Evolutionary conservation across 2,797 vertebrate genomes (phyloP).

Genomic region (Esox lucius): DNA sequence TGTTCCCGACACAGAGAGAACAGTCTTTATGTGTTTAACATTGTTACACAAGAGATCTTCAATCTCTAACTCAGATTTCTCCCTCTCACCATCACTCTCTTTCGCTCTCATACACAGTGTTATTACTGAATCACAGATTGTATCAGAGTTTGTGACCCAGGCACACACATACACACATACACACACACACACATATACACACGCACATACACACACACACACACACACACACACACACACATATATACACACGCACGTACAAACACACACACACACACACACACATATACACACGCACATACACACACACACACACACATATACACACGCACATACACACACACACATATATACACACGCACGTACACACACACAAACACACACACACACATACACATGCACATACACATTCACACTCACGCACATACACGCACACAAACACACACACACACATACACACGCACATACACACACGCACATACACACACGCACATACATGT

Average conservation of each 20-base stretch:
- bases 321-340: background rate
- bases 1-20: background rate
- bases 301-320: background rate
- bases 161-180: background rate
- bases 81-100: background rate
- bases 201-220: no score
- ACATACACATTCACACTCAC: background rate
- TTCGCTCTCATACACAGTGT: background rate
- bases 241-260: background rate
- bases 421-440: no score
- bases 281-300: no score
- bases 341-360: background rate
- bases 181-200: background rate
- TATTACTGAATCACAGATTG: background rate
- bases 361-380: constrained; percentile 2
- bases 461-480: background rate
- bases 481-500: no score
- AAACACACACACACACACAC: background rate
- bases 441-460: background rate
- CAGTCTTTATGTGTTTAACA: background rate
- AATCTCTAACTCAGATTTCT: background rate
- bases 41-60: background rate
- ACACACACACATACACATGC: background rate
- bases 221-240: no score
- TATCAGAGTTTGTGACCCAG: no score